A percentile compares a stretch with the other conserved stretches of the same genome.
These are phyloP conservation scores for Lasius fuliginosus DNA, from an alignment of 2,888 invertebrate species.

Conservation along the genomic window DNA sequence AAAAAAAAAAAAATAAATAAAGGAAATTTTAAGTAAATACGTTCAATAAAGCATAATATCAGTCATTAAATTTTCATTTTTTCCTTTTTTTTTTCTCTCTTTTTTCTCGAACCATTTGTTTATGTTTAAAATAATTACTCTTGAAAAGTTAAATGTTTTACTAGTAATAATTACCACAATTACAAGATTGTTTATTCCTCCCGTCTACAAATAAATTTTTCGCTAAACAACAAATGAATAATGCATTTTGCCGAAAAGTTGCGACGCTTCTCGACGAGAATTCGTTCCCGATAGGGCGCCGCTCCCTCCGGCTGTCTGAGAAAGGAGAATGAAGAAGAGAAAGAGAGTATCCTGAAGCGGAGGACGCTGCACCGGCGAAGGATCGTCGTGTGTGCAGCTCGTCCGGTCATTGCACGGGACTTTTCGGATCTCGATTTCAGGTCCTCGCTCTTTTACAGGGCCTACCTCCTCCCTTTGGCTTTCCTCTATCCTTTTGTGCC, in stretches of 20 bases:
- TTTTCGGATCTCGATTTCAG: conserved; percentile 80
- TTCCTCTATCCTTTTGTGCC: conserved; percentile 77
- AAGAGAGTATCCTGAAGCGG: conserved; percentile 34
- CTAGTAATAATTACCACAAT: neutral
- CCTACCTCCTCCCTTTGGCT: conserved; percentile 70
- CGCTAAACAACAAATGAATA: neutral
- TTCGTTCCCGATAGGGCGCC: conserved; percentile 23
- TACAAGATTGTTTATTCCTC: neutral
- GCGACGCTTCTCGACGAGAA: neutral
- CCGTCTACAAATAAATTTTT: neutral
- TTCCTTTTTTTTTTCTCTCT: neutral
- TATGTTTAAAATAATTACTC: neutral
- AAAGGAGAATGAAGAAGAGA: neutral
- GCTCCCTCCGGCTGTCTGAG: conserved; percentile 24
- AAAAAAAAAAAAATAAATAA: neutral
- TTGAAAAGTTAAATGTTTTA: neutral
- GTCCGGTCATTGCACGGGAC: conserved; percentile 81
- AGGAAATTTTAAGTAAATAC: neutral
- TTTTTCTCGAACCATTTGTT: neutral
- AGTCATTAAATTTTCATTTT: neutral
- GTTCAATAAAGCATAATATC: neutral
- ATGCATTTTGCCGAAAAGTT: neutral
- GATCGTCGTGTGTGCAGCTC: conserved; percentile 78
- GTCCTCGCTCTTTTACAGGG: conserved; percentile 65
- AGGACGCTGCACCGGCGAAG: conserved; percentile 57